Evolutionary conservation across 1,140 invertebrate species (phyloP), one percentile per base, ranked within the genome.

Genomic region (Habropoda laboriosa): DNA sequence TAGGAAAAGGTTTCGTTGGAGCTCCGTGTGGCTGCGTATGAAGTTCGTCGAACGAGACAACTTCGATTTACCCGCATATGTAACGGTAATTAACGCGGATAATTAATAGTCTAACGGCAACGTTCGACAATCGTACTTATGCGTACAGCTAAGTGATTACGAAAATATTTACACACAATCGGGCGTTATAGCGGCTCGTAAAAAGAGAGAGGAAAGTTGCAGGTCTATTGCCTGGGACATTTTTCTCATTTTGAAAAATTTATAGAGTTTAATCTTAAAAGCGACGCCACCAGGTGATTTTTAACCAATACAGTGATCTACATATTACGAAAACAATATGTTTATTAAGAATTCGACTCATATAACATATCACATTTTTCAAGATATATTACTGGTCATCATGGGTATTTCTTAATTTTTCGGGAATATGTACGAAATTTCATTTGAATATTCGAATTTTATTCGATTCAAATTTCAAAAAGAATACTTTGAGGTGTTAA

Each of bases 71-170:
- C 8, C 35, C 45, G 32, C 45, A 38, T 32, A 49, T 32, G 40
- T 71, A 78, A 53, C 35, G 55, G 35, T 51, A 78, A 71, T 71
- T 78, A 78, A 51, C 67, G 42, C 45, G 55, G 35, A n/a, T 71
- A 78, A 78, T 60, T 78, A 78, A 70, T 77, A 49, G 75, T 60
- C 66, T 24, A 71, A 71, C 55, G 21, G 35, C 55, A n/a, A 58
- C 55, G 55, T 78, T 71, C 75, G 66, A 40, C 66, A 57, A 47
- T 57, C 30, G n/a, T 58, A n/a, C n/a, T 47, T 47, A 57, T 27
- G 32, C 18, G 32, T 35, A 30, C 55, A 12, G 18, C n/a, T 60
- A 49, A 77, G 18, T 40, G 32, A 60, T 71, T 77, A 60, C 16
- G 42, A 77, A 77, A 77, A 77, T 49, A 77, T 71, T 77, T 77